Conservation (phyloP, 2,888 invertebrate genomes). For the Chaitophorus viminalis region DNA sequence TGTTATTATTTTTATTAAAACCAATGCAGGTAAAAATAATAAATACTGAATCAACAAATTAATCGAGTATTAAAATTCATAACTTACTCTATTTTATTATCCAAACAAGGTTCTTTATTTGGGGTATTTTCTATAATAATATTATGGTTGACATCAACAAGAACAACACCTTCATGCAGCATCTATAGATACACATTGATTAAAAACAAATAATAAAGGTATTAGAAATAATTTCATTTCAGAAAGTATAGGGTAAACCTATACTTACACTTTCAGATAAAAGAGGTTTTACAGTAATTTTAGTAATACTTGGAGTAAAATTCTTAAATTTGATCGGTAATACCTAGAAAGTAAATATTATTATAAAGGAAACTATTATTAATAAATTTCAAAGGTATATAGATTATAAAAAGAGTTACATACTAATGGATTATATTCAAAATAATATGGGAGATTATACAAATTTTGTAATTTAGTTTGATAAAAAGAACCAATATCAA, state of each 20-base stretch:
- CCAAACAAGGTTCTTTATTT: neutral
- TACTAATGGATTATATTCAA: slow-evolving; percentile 47
- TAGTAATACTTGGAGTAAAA: neutral
- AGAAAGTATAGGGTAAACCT: neutral
- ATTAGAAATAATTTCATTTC: too few relatives aligned
- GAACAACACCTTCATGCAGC: slow-evolving; percentile 25
- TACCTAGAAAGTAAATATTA: neutral
- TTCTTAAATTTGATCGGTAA: slow-evolving; percentile 42
- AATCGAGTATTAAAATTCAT: neutral
- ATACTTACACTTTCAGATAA: slow-evolving; percentile 41
- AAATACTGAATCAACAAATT: neutral
- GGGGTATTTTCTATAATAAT: neutral
- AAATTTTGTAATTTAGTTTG: slow-evolving; percentile 36
- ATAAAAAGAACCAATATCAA: slow-evolving; percentile 24
- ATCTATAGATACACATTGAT: neutral
- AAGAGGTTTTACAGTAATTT: slow-evolving; percentile 7
- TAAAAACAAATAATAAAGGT: neutral
- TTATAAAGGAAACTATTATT: neutral
- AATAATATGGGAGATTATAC: slow-evolving; percentile 31
- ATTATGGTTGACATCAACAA: slow-evolving; percentile 29
- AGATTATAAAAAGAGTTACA: neutral
- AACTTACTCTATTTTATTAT: slow-evolving; percentile 12
- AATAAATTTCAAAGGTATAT: neutral
- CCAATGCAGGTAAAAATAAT: neutral
- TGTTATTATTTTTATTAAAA: too few relatives aligned